Percentiles rank a stretch among this genome's conserved stretches.
Evolutionary conservation across 1,140 invertebrate species (phyloP).

Genomic region (Drosophila hydei): DNA sequence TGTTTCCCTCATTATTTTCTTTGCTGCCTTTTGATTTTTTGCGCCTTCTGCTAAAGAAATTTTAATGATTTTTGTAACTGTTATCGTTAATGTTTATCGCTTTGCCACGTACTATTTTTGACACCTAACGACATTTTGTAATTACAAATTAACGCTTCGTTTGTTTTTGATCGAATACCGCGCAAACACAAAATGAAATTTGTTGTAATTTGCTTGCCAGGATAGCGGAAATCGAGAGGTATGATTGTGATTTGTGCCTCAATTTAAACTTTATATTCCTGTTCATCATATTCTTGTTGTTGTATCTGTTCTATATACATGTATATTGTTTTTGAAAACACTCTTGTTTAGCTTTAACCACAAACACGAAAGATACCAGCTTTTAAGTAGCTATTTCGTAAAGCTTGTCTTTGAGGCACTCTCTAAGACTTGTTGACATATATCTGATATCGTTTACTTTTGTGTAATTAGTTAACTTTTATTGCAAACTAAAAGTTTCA

Average conservation of each 20-base stretch:
- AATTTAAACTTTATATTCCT: conserved; percentile 25
- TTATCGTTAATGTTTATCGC: conserved; percentile 20
- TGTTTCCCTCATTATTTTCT: conserved; percentile 3
- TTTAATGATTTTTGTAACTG: conserved; percentile 11
- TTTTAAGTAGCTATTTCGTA: neutral
- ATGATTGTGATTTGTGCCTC: conserved; percentile 74
- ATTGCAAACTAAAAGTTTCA: conserved; percentile 1
- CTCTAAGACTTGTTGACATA: neutral
- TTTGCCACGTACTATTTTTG: conserved; percentile 36
- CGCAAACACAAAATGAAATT: conserved; percentile 82
- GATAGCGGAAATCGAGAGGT: conserved; percentile 84
- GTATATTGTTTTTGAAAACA: neutral
- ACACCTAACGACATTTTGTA: conserved; percentile 41
- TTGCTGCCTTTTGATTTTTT: conserved; percentile 40
- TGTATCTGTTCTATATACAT: conserved; percentile 18
- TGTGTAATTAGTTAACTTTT: conserved; percentile 10
- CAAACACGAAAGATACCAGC: neutral
- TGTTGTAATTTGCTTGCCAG: conserved; percentile 84
- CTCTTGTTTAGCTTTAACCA: neutral
- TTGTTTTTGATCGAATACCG: conserved; percentile 78
- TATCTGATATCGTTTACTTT: conserved; percentile 2
- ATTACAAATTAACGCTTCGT: conserved; percentile 73
- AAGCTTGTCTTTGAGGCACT: conserved; percentile 6
- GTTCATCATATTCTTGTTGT: conserved; percentile 20
- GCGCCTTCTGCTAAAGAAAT: conserved; percentile 16